Base-by-base conservation (phyloP, 2,888 invertebrate genomes). In the Drosophila mettleri region DNA sequence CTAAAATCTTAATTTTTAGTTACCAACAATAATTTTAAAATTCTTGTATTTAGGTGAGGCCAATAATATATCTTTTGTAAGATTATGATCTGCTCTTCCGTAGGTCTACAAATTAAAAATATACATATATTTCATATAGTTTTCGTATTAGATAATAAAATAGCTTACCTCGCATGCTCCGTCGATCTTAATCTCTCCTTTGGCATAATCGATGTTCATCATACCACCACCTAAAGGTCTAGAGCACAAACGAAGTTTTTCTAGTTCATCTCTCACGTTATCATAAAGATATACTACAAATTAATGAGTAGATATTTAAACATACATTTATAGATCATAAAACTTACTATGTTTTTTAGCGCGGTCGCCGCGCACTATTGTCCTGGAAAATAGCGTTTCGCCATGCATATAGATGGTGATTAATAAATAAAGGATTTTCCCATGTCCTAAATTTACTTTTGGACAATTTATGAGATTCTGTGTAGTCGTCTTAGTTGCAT, bases 211-310 rank as follows among this genome's bases (percentile, higher is more conserved):
- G 6, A 78, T 18, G 0, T 68, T 3, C 20, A 82, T 54, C 8
- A 31, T 46, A 22, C 86, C 81, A n/a, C 86, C 81, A 8, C 83
- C 86, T 5, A 83, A 20, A 12, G 64, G 36, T 16, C 27, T 71
- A 1, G 63, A 49, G 31, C 81, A 86, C 5, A 83, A 53, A 0
- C 61, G 67, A 4, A 31, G 2, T 3, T 43, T 4, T 0, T 46
- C 39, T 60, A 81, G 57, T 16, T 78, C 49, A 1, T 10, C 14
- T 8, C 43, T 27, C 2, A 61, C 0, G 0, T 29, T 9, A 4
- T 62, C 51, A 9, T 69, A 86, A 9, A 81, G 18, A 0, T 22
- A 0, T 7, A 29, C 81, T 81, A 22, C 1, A 49, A 22, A 9
- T 12, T 29, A 3, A 18, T 18, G 27, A 24, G 8, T 45, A 31